phyloP scores from a whole-genome alignment of 2,888 invertebrate genomes.

The Acrobasis suavella region DNA sequence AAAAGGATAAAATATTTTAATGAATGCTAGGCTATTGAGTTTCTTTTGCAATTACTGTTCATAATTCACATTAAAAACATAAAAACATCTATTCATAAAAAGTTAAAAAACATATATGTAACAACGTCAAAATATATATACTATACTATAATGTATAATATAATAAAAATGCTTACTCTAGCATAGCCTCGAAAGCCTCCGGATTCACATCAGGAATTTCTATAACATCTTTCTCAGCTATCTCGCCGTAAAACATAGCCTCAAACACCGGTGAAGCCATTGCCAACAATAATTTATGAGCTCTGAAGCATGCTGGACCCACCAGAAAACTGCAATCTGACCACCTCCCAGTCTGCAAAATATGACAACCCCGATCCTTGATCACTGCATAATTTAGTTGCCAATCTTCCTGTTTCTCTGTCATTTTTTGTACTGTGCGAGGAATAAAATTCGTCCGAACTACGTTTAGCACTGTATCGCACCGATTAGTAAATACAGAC shows the following conservation, averaged over 20 bases:
- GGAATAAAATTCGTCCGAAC: neutral
- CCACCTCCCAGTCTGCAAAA: conserved; percentile 12
- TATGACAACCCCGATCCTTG: conserved; percentile 5
- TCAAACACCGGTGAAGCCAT: conserved; percentile 11
- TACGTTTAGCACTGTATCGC: neutral
- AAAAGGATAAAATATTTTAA: too few relatives aligned
- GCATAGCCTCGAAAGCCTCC: conserved; percentile 7
- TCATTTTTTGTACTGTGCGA: neutral
- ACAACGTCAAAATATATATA: neutral
- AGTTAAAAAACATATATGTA: neutral
- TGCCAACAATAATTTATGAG: conserved; percentile 12
- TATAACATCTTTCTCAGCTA: conserved; percentile 6
- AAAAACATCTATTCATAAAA: too few relatives aligned
- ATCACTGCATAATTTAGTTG: conserved; percentile 4
- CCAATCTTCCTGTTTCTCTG: conserved; percentile 6
- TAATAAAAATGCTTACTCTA: conserved; percentile 9
- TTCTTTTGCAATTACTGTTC: too few relatives aligned
- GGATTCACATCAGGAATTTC: conserved; percentile 4
- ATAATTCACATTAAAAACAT: too few relatives aligned
- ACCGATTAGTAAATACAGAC: neutral
- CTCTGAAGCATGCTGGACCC: conserved; percentile 3
- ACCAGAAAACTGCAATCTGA: conserved; percentile 14
- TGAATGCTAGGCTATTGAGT: too few relatives aligned
- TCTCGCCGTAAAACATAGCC: conserved; percentile 3
- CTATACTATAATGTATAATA: neutral